Conservation (phyloP, 2,888 invertebrate species). For the Zootermopsis nevadensis region DNA sequence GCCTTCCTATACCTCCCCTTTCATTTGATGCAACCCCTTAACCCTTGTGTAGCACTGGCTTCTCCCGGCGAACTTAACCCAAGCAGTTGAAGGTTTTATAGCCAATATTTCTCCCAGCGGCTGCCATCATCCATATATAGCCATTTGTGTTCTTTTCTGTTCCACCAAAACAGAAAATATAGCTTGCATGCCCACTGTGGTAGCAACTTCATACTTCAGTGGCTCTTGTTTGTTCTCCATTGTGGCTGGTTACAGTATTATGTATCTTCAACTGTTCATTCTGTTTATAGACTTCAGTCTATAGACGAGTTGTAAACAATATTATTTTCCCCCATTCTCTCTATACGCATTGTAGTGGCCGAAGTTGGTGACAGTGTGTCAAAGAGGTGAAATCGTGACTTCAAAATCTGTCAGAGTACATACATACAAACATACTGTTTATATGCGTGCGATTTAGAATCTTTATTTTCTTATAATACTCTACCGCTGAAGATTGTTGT, state of each 20-base stretch:
- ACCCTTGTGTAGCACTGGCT: conserved; percentile 13
- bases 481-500: no score
- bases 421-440: no score
- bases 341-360: background rate
- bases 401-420: no score
- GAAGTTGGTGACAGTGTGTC: background rate
- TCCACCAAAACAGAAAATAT: conserved; percentile 23
- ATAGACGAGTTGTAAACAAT: background rate
- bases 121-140: conserved; percentile 31
- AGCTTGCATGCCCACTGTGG: background rate
- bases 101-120: conserved; percentile 24
- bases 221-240: background rate
- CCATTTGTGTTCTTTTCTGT: conserved; percentile 25
- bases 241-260: background rate
- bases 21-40: conserved; percentile 19
- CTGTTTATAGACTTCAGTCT: background rate
- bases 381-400: no score
- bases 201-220: background rate
- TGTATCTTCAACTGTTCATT: background rate
- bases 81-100: conserved; percentile 26
- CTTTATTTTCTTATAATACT: no score
- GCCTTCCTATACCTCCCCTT: background rate
- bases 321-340: background rate
- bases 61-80: conserved; percentile 15
- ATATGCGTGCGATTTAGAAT: no score